A percentile compares a stretch with the other conserved stretches of the same genome.
Evolutionary conservation across 2,888 invertebrate species (phyloP).

Genomic region (Ichneumoninae sp.): DNA sequence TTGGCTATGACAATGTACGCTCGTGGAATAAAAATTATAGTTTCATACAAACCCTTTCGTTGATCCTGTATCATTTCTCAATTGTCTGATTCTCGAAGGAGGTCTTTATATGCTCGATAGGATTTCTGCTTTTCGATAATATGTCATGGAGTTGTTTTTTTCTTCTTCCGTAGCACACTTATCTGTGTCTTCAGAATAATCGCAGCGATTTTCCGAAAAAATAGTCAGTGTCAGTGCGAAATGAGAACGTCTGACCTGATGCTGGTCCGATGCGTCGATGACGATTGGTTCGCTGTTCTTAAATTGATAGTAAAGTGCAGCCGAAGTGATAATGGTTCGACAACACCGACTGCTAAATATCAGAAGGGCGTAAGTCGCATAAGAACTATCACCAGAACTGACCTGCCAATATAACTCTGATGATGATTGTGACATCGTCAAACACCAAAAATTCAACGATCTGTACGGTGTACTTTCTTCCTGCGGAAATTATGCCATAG

Average conservation of each 20-base stretch:
- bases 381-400: conserved; percentile 75
- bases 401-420: conserved; percentile 74
- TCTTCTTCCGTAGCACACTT: neutral
- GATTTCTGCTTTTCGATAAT: neutral
- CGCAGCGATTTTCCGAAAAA: neutral
- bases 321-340: neutral
- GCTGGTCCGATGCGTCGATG: neutral
- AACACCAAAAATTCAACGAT: conserved; percentile 52
- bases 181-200: neutral
- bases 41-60: neutral
- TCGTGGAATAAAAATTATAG: conserved; percentile 46
- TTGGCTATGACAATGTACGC: conserved; percentile 42
- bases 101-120: neutral
- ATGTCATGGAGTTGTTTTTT: neutral
- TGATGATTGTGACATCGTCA: conserved; percentile 69
- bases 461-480: neutral
- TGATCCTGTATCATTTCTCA: neutral
- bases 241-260: neutral
- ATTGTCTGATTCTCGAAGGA: conserved; percentile 12
- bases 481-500: neutral
- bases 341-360: neutral
- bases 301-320: neutral
- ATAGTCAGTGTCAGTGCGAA: neutral
- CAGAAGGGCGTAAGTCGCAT: neutral
- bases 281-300: neutral